Percentiles rank a stretch among this genome's conserved stretches.
Evolutionary conservation across 2,797 vertebrate genomes (phyloP).

Genomic region (Crotalus adamanteus): DNA sequence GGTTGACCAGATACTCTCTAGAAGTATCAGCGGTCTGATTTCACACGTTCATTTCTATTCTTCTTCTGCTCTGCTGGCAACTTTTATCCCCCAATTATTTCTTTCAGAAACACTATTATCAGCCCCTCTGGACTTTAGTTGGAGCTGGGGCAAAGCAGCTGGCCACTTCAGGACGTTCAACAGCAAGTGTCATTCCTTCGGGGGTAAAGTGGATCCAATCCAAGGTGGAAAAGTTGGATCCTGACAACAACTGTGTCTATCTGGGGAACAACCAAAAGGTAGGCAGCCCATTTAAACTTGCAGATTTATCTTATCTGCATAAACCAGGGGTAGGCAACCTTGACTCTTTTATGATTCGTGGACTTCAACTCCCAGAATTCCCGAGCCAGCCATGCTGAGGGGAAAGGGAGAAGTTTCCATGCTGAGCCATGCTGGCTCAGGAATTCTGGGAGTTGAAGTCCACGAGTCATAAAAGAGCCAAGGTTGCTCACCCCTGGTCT

Average conservation of each 20-base stretch:
- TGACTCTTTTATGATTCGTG: too few species aligned
- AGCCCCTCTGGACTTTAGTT: slow-evolving; percentile 95
- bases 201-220: slow-evolving; percentile 92
- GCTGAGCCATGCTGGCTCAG: too few species aligned
- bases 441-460: too few species aligned
- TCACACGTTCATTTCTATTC: background rate
- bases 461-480: too few species aligned
- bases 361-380: too few species aligned
- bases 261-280: slow-evolving; percentile 83
- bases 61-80: background rate
- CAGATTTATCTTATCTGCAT: background rate
- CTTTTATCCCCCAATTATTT: background rate
- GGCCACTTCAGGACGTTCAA: slow-evolving; percentile 78
- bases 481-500: background rate
- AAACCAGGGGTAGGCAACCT: background rate
- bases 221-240: slow-evolving; percentile 82
- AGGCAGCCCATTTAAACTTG: slow-evolving; percentile 68
- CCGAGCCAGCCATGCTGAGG: too few species aligned
- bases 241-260: slow-evolving; percentile 82
- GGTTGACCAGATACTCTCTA: too few species aligned
- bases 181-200: slow-evolving; percentile 81
- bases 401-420: too few species aligned
- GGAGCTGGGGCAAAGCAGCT: slow-evolving; percentile 90
- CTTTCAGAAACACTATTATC: slow-evolving; percentile 92
- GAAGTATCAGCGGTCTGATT: background rate